Evolutionary conservation across 2,113 vertebrate genomes (phyloP).

Genomic region (Trachemys scripta): DNA sequence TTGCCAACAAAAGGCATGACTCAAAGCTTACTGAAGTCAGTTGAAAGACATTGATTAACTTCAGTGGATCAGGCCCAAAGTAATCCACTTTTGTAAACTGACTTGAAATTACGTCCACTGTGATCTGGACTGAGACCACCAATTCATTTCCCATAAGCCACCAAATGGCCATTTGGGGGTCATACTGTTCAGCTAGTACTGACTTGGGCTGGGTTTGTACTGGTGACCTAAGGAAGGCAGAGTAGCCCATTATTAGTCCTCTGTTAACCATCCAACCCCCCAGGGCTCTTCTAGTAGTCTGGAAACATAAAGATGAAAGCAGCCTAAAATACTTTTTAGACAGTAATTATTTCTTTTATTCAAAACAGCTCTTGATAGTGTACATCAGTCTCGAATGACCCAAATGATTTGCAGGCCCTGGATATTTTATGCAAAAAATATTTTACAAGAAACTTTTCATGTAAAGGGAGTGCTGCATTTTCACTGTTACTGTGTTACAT

Average conservation of each 20-base stretch:
- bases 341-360: conserved; percentile 34
- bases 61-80: background rate
- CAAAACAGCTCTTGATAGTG: conserved; percentile 30
- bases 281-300: background rate
- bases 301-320: conserved; percentile 33
- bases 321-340: conserved; percentile 14
- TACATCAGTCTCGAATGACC: background rate
- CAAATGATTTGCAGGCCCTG: background rate
- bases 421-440: conserved; percentile 18
- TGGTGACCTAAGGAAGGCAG: background rate
- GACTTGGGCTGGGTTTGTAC: background rate
- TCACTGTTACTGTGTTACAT: conserved; percentile 6
- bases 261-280: background rate
- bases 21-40: background rate
- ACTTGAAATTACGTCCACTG: background rate
- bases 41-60: background rate
- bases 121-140: too few species aligned
- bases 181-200: background rate
- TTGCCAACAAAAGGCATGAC: background rate
- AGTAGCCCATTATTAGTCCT: background rate
- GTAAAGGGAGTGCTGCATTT: conserved; percentile 19
- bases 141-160: background rate
- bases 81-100: background rate
- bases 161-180: background rate
- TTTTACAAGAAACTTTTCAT: background rate